A percentile compares a stretch with the other conserved stretches of the same genome.
Conservation (phyloP, 2,797 vertebrate genomes). For the Heteromormyrus szaboi region DNA sequence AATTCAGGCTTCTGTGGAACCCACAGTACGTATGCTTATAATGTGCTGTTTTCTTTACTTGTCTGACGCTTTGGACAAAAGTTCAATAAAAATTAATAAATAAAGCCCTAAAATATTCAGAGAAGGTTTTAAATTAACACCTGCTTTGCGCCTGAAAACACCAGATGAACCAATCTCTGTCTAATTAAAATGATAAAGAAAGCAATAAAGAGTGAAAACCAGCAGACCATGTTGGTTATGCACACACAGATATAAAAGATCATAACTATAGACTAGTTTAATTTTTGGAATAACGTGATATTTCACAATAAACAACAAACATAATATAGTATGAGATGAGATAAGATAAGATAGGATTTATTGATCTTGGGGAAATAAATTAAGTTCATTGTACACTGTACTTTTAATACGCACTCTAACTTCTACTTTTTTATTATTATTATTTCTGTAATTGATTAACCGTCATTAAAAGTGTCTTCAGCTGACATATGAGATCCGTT, state of each 20-base stretch:
- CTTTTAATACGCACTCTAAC: not conserved
- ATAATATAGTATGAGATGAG: not conserved
- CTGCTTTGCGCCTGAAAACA: not conserved
- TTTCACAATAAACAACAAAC: not conserved
- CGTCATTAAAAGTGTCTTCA: not conserved
- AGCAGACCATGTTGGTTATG: not conserved
- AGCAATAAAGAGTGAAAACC: not conserved
- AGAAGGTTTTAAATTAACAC: not conserved
- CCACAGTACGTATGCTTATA: not conserved
- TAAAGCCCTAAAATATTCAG: not conserved
- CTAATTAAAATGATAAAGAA: not conserved
- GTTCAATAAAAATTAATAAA: not conserved
- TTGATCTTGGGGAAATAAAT: not conserved
- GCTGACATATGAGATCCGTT: not conserved
- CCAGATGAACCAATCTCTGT: not conserved
- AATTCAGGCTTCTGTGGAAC: not conserved
- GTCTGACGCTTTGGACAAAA: not conserved
- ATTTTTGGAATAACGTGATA: not conserved
- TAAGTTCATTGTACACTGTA: not conserved
- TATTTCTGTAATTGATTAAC: not conserved
- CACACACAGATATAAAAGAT: not conserved
- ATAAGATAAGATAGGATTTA: not conserved
- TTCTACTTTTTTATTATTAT: not conserved
- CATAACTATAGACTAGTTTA: not conserved
- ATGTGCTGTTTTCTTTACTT: not conserved